Base-by-base conservation (phyloP, 2,113 vertebrate species). In the Oryzias melastigma region DNA sequence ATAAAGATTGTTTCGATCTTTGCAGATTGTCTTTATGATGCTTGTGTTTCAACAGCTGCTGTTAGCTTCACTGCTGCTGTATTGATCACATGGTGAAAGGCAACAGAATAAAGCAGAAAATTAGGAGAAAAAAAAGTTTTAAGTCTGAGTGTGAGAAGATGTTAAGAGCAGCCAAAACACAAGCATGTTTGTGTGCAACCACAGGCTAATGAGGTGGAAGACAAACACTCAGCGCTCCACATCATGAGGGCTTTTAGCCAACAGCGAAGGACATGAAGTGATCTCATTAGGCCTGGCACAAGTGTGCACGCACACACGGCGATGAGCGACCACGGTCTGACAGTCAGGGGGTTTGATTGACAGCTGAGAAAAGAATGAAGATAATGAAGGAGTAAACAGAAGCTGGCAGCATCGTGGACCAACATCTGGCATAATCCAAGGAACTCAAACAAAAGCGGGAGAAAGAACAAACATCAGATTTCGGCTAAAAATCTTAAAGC, bases 181-280 rank as follows among this genome's bases (percentile, higher is more conserved):
- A n/a, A 3, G 14, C 17, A 1, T 1, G 8, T 14, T 7, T 8
- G n/a, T 19, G 24, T 22, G 61, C 22, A 27, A 24, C 44, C 43
- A 47, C 52, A 35, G 57, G 24, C 57, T 66, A 65, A 66, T 47
- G 69, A 73, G 46, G 69, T 68, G 64, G 52, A 73, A 73, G 64
- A 68, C 61, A 68, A 68, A 73, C 60, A 60, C 46, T 77, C 64
- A 59, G 19, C 4, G 27, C 55, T 68, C 17, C n/a, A 60, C 50
- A 72, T 68, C 64, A 55, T 64, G 47, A 22, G 25, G 17, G 68
- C 61, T 52, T 45, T 52, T 48, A 50, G 56, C 60, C 35, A 51
- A 58, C 59, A 43, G 62, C 51, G 2, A 44, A n/a, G 5, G 20
- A 53, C 47, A 45, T 58, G 14, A 58, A 24, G 48, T 53, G 67